Base-by-base conservation (phyloP, 1,140 invertebrate genomes). In the Drosophila trapezifrons region DNA sequence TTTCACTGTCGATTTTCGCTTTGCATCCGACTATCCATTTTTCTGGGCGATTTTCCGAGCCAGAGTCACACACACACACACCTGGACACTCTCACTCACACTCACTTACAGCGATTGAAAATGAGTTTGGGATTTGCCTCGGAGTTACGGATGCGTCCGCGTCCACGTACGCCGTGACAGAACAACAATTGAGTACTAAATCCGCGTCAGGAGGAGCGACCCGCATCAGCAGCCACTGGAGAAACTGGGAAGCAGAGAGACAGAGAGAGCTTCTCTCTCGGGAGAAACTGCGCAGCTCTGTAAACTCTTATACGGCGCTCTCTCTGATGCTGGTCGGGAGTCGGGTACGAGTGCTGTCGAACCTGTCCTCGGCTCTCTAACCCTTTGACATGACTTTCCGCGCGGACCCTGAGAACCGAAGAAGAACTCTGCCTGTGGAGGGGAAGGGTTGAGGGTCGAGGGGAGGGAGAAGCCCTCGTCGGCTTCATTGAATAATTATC, bases 131-230 rank as follows among this genome's bases (percentile, higher is more conserved):
- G 54, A 32, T 54, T 54, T 49, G 52, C 38, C 54, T 73, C 40
- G 46, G 20, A 56, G n/a, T 58, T 20, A 25, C 42, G 46, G 66
- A 49, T 71, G 47, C 55, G 76, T 83, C 80, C 83, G 83, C 83
- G 74, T 80, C 60, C 62, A 84, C 86, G 86, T 90, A 76, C 82
- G 81, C 76, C 77, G 74, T 54, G 58, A 49, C 77, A 79, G 87
- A 89, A 91, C 77, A 91, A 91, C 90, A 91, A 91, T 83, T 90
- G 79, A 91, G 90, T 80, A 91, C 90, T 91, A 76, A 91, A 91
- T 84, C 84, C 79, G 80, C 63, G 59, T 60, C 76, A 60, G 75
- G 55, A 60, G 56, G 35, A 35, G 47, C 47, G 4, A 6, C 6
- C 12, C 32, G 20, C 58, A 38, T 64, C 62, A 87, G 65, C 65